A percentile compares a stretch with the other conserved stretches of the same genome.
phyloP scores from a whole-genome alignment of 2,113 vertebrate genomes.

The Erythrocebus patas region DNA sequence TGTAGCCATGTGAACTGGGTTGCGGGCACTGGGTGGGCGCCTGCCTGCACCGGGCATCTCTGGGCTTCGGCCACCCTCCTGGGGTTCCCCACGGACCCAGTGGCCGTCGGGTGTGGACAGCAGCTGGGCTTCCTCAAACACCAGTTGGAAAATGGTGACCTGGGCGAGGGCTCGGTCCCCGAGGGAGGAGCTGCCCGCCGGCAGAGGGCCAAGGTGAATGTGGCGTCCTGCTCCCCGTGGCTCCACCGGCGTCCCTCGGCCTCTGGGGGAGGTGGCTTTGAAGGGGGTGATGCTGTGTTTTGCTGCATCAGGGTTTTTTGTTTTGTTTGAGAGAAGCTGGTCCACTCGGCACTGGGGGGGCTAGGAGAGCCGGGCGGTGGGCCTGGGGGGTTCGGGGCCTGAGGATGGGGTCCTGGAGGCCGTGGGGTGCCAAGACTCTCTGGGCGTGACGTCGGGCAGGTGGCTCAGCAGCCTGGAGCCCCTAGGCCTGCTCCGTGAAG shows the following conservation, averaged over 20 bases:
- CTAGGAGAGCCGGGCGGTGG: accelerated
- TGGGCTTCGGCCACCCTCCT: not conserved
- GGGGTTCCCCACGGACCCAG: accelerated
- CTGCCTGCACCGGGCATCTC: accelerated
- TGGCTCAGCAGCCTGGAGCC: too few relatives aligned
- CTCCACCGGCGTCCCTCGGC: not conserved
- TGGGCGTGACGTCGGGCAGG: not conserved
- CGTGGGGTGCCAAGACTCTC: not conserved
- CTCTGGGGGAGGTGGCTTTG: not conserved
- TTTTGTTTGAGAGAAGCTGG: not conserved
- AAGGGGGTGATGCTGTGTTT: accelerated
- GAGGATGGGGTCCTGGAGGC: not conserved
- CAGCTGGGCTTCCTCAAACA: accelerated
- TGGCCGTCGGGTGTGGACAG: too few relatives aligned
- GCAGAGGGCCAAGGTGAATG: not conserved
- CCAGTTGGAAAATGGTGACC: not conserved
- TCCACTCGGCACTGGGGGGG: accelerated
- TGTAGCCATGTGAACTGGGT: not conserved
- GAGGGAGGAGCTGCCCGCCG: accelerated
- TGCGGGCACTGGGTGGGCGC: not conserved
- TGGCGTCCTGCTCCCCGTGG: accelerated
- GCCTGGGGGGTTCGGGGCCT: not conserved
- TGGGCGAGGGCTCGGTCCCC: accelerated
- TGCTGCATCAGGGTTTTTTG: not conserved
- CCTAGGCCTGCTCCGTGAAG: accelerated